phyloP scores from a whole-genome alignment of 2,113 vertebrate species.

The Istiophorus platypterus region DNA sequence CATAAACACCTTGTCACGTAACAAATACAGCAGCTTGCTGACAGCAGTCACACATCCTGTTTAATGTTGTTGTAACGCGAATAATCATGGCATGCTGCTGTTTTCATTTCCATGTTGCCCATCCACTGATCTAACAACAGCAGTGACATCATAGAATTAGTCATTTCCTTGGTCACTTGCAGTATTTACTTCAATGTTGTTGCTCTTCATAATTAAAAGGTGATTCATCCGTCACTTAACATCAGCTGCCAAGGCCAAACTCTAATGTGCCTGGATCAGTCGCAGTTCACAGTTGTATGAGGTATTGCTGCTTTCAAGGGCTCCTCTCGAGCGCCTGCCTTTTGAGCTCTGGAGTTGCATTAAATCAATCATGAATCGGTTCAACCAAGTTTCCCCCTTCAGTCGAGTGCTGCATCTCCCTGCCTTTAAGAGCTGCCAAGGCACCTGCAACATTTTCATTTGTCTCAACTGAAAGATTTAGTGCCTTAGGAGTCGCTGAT shows the following conservation, averaged over 20 bases:
- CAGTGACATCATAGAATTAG: not conserved
- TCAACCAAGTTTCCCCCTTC: not conserved
- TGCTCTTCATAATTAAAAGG: slow-evolving; percentile 6
- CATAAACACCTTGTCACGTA: slow-evolving; percentile 13
- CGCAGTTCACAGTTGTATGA: slow-evolving; percentile 27
- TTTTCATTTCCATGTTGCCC: not conserved
- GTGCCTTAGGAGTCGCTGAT: not conserved
- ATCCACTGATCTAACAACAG: not conserved
- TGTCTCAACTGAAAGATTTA: not conserved
- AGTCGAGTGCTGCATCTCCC: not conserved
- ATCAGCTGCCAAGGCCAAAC: not conserved
- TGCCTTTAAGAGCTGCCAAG: not conserved
- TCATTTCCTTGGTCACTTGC: not conserved
- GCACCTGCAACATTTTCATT: no score
- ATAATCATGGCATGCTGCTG: not conserved
- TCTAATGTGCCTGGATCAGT: not conserved
- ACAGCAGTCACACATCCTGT: not conserved
- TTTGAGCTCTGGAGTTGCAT: not conserved
- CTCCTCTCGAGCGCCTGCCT: no score
- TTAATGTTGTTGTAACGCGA: not conserved
- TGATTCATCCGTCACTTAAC: not conserved
- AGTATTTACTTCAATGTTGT: not conserved
- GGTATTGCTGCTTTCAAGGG: slow-evolving; percentile 14
- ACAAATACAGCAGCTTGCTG: slow-evolving; percentile 18
- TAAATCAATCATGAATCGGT: not conserved